These are phyloP conservation scores for Parazoanthus darwini DNA, from an alignment of 92 coral and sea anemone genomes.

Conservation along the genomic window DNA sequence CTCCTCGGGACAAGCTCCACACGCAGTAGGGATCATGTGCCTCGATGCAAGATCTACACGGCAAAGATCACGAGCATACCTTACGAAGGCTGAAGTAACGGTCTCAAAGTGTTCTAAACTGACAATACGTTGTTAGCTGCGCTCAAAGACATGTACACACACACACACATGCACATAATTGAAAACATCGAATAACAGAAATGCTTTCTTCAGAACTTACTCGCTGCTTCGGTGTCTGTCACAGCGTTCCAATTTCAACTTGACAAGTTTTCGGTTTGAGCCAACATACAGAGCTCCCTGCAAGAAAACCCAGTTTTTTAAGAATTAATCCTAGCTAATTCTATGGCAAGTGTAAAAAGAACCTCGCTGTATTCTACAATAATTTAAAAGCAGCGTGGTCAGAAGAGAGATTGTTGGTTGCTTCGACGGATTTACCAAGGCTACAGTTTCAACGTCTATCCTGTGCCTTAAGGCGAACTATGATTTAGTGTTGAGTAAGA, in stretches of 20 bases:
- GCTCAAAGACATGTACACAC: too few species aligned
- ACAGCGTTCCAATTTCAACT: slow-evolving; percentile 72
- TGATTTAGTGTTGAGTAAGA: neutral
- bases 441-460: neutral
- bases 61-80: neutral
- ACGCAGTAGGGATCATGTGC: slow-evolving; percentile 92
- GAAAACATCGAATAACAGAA: too few species aligned
- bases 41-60: slow-evolving; percentile 61
- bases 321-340: neutral
- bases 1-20: slow-evolving; percentile 60
- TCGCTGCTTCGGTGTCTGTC: slow-evolving; percentile 45
- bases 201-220: slow-evolving; percentile 43
- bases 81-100: neutral
- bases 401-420: too few species aligned
- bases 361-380: too few species aligned
- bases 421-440: too few species aligned
- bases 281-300: slow-evolving; percentile 80
- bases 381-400: too few species aligned
- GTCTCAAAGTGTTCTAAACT: neutral
- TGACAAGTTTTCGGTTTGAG: slow-evolving; percentile 60
- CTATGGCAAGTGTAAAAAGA: too few species aligned
- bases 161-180: too few species aligned
- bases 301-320: neutral
- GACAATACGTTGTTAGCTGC: too few species aligned
- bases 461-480: neutral